Conservation (phyloP, 30 jellyfish, hydroid and myxozoan species). For the Hydractinia symbiolongicarpus region DNA sequence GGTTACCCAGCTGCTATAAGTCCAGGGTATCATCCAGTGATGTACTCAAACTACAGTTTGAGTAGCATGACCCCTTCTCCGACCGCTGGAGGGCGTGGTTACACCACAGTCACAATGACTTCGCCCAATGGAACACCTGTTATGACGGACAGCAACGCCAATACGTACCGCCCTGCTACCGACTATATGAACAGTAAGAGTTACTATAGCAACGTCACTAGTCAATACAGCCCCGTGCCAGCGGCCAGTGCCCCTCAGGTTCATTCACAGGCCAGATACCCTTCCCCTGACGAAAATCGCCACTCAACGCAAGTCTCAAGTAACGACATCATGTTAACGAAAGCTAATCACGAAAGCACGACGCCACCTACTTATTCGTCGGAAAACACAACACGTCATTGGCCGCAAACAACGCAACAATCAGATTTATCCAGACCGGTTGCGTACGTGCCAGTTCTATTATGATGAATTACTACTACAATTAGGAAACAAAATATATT, state of each 20-base stretch:
- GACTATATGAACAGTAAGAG: conserved; percentile 30
- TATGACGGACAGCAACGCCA: conserved; percentile 24
- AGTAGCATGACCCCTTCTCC: conserved; percentile 71
- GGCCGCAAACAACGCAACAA: conserved; percentile 15
- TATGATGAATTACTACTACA: neutral
- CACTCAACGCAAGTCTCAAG: neutral
- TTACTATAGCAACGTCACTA: conserved; percentile 5
- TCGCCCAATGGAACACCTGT: conserved; percentile 30
- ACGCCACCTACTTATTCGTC: conserved; percentile 8
- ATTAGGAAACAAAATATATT: too few species aligned
- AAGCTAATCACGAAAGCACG: neutral
- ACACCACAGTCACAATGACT: conserved; percentile 26
- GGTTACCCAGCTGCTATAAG: conserved; percentile 87
- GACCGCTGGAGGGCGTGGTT: conserved; percentile 10
- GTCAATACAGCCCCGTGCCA: conserved; percentile 39
- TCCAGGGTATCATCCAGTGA: conserved; percentile 81
- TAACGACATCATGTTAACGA: neutral
- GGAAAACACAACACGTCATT: conserved; percentile 3
- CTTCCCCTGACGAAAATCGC: conserved; percentile 39
- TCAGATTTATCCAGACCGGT: conserved; percentile 15
- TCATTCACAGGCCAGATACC: conserved; percentile 28
- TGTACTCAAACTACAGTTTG: conserved; percentile 74
- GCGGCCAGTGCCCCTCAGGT: conserved; percentile 25
- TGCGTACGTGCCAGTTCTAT: conserved; percentile 17
- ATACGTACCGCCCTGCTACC: conserved; percentile 22